Evolutionary conservation across 2,113 vertebrate genomes (phyloP), one percentile per base, ranked within the genome.

Genomic region (Sebastes fasciatus): DNA sequence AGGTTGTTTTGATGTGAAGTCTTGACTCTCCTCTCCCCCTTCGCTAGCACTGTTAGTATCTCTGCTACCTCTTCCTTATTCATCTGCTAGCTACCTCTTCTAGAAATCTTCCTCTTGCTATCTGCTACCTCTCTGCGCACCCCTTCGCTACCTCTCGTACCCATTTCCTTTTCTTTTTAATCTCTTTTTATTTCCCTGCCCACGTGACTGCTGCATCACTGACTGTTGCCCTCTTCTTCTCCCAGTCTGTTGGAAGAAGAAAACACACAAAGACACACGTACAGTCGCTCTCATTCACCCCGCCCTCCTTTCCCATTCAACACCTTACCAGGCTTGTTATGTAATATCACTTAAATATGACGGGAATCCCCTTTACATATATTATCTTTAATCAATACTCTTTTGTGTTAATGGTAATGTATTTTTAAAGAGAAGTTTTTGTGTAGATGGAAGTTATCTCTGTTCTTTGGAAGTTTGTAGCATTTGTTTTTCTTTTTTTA

Each of bases 361-460:
- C 49, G 65, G 79, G 89, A 89, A 82, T 51, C 84, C 63, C 40
- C 12, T 73, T 12, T 70, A 82, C 87, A 86, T 89, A 90, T 94
- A 88, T 89, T 92, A 89, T 92, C 94, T 92, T 93, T 93, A 86
- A 92, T 90, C 74, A 73, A 86, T 91, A 71, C 82, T 75, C 83
- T 86, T 89, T 93, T 93, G 93, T 94, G 93, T 95, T 94, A 16
- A 91, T 93, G 91, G 87, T 94, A 93, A 94, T 95, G 94, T 95
- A 95, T 96, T 96, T 95, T 95, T 95, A 94, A 94, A 89, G 89
- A 94, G 87, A 90, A 84, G 92, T 92, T 94, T 65, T 95, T 94
- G 94, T 95, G 91, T 95, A 95, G 95, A 92, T 91, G 91, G 85
- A 86, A 77, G 84, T 90, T 92, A 64, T 93, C 82, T 87, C 82